A percentile compares a stretch with the other conserved stretches of the same genome.
Conservation (phyloP, 2,797 vertebrate species). For the Nannoperca australis region DNA sequence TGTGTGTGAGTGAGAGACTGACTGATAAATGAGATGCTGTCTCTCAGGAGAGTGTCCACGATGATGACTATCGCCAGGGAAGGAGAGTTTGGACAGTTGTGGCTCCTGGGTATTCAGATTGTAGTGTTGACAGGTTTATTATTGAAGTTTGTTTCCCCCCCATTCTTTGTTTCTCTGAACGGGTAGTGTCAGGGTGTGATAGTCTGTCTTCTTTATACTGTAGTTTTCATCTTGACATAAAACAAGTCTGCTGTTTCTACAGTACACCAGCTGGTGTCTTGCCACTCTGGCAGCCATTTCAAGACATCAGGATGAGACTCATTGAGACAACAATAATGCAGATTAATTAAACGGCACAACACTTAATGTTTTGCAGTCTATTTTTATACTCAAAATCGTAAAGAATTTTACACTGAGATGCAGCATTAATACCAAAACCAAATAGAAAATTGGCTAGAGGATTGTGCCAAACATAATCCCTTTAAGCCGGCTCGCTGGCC, state of each 20-base stretch:
- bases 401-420: conserved; percentile 33
- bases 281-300: conserved; percentile 48
- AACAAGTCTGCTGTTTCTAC: conserved; percentile 53
- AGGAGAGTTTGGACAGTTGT: conserved; percentile 65
- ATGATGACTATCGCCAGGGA: conserved; percentile 71
- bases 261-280: conserved; percentile 54
- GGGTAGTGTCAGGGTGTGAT: conserved; percentile 57
- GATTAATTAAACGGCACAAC: conserved; percentile 49
- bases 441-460: conserved; percentile 49
- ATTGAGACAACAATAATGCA: conserved; percentile 7
- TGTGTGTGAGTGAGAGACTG: conserved; percentile 32
- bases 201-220: conserved; percentile 57
- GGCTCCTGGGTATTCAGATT: conserved; percentile 78
- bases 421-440: conserved; percentile 34
- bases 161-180: conserved; percentile 44
- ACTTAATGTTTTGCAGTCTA: conserved; percentile 19
- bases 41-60: conserved; percentile 71
- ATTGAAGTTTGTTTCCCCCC: conserved; percentile 65
- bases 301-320: conserved; percentile 25
- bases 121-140: conserved; percentile 82
- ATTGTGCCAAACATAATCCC: conserved; percentile 67
- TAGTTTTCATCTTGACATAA: conserved; percentile 58
- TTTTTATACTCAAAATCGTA: conserved; percentile 36
- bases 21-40: conserved; percentile 78
- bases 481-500: conserved; percentile 54